These are phyloP conservation scores for Saguinus midas DNA, from an alignment of 2,113 vertebrate genomes.

Conservation along the genomic window DNA sequence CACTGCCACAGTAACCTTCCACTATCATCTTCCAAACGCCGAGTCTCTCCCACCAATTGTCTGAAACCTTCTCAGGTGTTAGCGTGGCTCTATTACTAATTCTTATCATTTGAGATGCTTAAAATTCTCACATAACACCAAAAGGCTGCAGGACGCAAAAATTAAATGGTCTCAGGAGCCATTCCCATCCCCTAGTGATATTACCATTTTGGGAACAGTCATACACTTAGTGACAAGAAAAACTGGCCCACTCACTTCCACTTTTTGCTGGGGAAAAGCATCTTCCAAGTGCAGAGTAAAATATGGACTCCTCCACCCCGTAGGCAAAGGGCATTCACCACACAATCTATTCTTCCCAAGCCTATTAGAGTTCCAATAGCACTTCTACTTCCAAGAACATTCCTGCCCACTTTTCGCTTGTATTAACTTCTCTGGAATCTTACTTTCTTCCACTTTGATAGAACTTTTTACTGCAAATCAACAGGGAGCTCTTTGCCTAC, in stretches of 20 bases:
- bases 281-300: not conserved
- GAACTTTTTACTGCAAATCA: not conserved
- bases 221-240: not conserved
- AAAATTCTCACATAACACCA: not conserved
- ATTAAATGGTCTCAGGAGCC: not conserved
- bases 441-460: not conserved
- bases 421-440: not conserved
- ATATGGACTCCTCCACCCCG: rapidly evolving
- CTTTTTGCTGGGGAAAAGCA: not conserved
- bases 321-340: not conserved
- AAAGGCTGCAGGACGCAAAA: not conserved
- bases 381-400: not conserved
- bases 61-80: not conserved
- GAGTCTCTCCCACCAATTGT: not conserved
- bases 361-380: not conserved
- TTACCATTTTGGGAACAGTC: not conserved
- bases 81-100: not conserved
- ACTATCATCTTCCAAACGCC: not conserved
- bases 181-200: not conserved
- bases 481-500: not conserved
- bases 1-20: not conserved
- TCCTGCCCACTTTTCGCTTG: not conserved
- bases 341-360: not conserved
- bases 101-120: not conserved
- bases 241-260: not conserved